Percentiles rank a stretch among this genome's conserved stretches.
phyloP scores from a whole-genome alignment of 2,113 vertebrate genomes.

The Pardalotus punctatus region DNA sequence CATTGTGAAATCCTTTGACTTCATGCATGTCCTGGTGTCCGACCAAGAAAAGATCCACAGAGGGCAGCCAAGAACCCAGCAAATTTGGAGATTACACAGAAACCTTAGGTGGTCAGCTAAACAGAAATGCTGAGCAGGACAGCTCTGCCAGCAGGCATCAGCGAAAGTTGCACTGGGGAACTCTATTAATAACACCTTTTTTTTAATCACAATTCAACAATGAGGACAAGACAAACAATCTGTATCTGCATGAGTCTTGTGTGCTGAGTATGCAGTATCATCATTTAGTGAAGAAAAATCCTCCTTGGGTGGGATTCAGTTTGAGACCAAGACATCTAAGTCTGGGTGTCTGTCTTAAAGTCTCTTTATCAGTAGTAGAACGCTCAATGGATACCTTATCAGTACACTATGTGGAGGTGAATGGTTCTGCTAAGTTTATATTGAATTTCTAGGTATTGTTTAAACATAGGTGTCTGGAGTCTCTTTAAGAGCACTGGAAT shows the following conservation, averaged over 20 bases:
- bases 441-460: not conserved
- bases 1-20: not conserved
- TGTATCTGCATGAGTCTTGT: not conserved
- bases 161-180: not conserved
- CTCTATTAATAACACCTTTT: not conserved
- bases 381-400: not conserved
- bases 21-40: not conserved
- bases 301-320: not conserved
- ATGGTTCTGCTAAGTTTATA: not conserved
- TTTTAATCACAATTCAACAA: not conserved
- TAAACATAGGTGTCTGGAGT: not conserved
- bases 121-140: not conserved
- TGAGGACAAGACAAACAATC: not conserved
- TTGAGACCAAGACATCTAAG: not conserved
- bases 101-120: not conserved
- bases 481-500: not conserved
- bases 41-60: not conserved
- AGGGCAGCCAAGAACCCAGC: not conserved
- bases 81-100: constrained; percentile 7
- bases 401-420: not conserved
- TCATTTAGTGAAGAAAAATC: not conserved
- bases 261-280: not conserved
- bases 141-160: not conserved
- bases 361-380: not conserved
- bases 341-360: not conserved